A percentile compares a stretch with the other conserved stretches of the same genome.
These are phyloP conservation scores for Prionailurus viverrinus DNA, from an alignment of 2,113 vertebrate species.

Conservation along the genomic window DNA sequence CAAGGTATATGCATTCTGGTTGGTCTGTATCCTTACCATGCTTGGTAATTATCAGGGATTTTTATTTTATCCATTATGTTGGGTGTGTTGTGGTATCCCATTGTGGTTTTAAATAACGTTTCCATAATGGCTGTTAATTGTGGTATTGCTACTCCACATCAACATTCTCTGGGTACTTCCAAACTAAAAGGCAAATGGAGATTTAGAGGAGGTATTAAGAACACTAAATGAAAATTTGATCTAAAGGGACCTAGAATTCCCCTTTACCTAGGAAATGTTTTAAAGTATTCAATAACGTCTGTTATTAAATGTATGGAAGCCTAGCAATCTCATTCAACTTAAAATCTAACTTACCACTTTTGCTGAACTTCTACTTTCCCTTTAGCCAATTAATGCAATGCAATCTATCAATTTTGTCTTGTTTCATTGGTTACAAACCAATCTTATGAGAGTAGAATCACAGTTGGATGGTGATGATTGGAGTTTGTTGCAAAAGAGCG, in stretches of 20 bases:
- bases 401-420: conserved; percentile 21
- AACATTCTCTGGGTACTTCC: neutral
- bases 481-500: neutral
- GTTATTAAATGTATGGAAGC: neutral
- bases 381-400: neutral
- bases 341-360: neutral
- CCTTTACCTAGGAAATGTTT: neutral
- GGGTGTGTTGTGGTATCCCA: neutral
- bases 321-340: neutral
- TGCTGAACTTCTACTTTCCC: neutral
- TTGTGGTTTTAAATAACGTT: conserved; percentile 24
- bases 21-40: neutral
- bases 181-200: neutral
- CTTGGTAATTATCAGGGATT: neutral
- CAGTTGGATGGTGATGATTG: neutral
- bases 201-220: neutral
- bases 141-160: neutral
- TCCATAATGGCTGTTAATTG: neutral
- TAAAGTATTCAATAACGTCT: neutral
- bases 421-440: conserved; percentile 44
- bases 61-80: neutral
- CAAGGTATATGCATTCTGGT: neutral
- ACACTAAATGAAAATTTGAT: neutral
- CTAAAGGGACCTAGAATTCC: neutral
- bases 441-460: conserved; percentile 9